phyloP scores from a whole-genome alignment of 2,888 invertebrate genomes.

The Callosobruchus maculatus region DNA sequence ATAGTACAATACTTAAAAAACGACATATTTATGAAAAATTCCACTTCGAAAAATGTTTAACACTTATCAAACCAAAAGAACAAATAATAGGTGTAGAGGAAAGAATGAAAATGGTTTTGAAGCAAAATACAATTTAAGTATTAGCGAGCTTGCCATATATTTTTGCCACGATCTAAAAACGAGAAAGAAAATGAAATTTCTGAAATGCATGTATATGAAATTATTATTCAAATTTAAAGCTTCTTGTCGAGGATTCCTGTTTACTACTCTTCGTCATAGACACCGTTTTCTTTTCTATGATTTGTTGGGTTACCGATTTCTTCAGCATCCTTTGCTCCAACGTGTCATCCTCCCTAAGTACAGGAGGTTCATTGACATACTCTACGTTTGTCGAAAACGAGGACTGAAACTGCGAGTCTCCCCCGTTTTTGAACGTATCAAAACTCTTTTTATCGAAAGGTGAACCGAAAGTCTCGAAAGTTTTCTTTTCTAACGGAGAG shows the following conservation, averaged over 20 bases:
- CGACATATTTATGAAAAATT: no score
- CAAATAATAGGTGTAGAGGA: no score
- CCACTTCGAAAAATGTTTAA: no score
- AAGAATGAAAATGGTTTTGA: no score
- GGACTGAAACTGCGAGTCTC: conserved; percentile 35
- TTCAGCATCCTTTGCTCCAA: conserved; percentile 64
- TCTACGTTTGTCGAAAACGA: conserved; percentile 42
- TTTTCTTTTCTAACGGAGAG: conserved; percentile 30
- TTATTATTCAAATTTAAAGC: conserved; percentile 45
- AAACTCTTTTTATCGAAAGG: conserved; percentile 32
- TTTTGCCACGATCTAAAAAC: no score
- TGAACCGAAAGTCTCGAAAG: conserved; percentile 28
- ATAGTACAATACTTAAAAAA: no score
- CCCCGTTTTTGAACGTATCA: conserved; percentile 36
- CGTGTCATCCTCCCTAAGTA: conserved; percentile 53
- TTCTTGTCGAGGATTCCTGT: conserved; percentile 46
- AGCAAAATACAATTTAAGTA: no score
- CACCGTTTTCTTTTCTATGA: conserved; percentile 65
- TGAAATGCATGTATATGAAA: not conserved
- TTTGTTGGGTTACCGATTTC: conserved; percentile 65
- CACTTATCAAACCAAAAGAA: no score
- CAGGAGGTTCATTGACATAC: conserved; percentile 40
- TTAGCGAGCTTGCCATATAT: no score
- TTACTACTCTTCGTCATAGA: conserved; percentile 56
- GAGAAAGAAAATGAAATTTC: not conserved